Conservation (phyloP, 2,888 invertebrate species). For the Temnothorax ravouxi region DNA sequence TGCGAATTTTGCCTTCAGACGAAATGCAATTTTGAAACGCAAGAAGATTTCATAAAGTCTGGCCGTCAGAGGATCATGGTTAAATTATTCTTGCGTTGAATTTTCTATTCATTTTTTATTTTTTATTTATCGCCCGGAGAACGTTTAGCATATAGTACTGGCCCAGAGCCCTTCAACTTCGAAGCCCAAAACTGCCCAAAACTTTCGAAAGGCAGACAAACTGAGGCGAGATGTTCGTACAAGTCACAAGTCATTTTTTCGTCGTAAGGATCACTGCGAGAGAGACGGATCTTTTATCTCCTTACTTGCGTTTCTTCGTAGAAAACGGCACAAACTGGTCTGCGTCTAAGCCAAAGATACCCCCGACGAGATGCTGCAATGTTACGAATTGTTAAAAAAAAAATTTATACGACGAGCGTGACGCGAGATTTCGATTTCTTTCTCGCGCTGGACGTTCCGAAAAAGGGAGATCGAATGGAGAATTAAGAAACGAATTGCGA, state of each 20-base stretch:
- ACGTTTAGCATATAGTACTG: slow-evolving; percentile 29
- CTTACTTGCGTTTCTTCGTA: slow-evolving; percentile 42
- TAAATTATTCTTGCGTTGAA: background rate
- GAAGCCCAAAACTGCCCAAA: background rate
- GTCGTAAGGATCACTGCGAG: background rate
- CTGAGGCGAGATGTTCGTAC: background rate
- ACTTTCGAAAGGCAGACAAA: background rate
- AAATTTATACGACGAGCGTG: slow-evolving; percentile 77
- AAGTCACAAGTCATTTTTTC: background rate
- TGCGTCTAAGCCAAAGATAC: slow-evolving; percentile 84
- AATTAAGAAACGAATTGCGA: background rate
- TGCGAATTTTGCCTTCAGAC: background rate
- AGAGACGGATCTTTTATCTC: slow-evolving; percentile 32
- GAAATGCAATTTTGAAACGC: background rate
- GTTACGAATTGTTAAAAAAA: slow-evolving; percentile 77
- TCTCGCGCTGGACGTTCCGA: slow-evolving; percentile 31
- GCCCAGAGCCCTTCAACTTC: slow-evolving; percentile 39
- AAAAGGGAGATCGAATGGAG: background rate
- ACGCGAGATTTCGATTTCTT: slow-evolving; percentile 51
- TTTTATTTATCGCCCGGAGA: background rate
- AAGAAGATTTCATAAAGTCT: background rate
- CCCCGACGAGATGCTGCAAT: slow-evolving; percentile 77
- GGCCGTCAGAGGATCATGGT: background rate
- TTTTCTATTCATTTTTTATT: background rate
- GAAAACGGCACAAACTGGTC: slow-evolving; percentile 67